phyloP scores from a whole-genome alignment of 2,888 invertebrate species.

The Anoplius nigerrimus region DNA sequence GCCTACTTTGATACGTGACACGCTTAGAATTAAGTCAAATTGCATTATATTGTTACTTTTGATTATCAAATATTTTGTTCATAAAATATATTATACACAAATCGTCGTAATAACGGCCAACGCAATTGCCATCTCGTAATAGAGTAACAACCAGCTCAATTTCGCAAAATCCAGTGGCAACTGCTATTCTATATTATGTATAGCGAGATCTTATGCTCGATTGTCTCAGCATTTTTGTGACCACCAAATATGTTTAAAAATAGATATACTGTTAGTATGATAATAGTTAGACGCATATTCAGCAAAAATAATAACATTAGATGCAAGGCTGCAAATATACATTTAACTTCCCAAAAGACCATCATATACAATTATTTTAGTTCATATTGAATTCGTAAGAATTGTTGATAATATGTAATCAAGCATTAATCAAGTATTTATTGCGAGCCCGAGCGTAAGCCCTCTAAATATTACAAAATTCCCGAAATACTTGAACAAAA shows the following conservation, averaged over 20 bases:
- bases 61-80: too few relatives aligned
- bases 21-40: too few relatives aligned
- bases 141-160: too few relatives aligned
- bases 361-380: constrained; percentile 39
- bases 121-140: too few relatives aligned
- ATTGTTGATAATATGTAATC: constrained; percentile 40
- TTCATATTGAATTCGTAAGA: constrained; percentile 41
- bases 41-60: too few relatives aligned
- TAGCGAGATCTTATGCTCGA: neutral
- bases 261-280: constrained; percentile 56
- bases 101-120: too few relatives aligned
- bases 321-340: constrained; percentile 45
- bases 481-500: constrained; percentile 53
- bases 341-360: constrained; percentile 53
- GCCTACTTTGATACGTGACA: too few relatives aligned
- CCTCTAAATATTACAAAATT: constrained; percentile 45
- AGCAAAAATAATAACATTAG: constrained; percentile 46
- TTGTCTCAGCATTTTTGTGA: constrained; percentile 3
- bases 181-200: too few relatives aligned
- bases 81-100: too few relatives aligned
- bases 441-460: constrained; percentile 52
- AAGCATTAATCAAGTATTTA: constrained; percentile 59
- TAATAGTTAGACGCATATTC: constrained; percentile 55
- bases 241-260: constrained; percentile 17
- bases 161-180: too few relatives aligned